A percentile compares a stretch with the other conserved stretches of the same genome.
Evolutionary conservation across 2,888 invertebrate species (phyloP).

Genomic region (Hyposoter didymator): DNA sequence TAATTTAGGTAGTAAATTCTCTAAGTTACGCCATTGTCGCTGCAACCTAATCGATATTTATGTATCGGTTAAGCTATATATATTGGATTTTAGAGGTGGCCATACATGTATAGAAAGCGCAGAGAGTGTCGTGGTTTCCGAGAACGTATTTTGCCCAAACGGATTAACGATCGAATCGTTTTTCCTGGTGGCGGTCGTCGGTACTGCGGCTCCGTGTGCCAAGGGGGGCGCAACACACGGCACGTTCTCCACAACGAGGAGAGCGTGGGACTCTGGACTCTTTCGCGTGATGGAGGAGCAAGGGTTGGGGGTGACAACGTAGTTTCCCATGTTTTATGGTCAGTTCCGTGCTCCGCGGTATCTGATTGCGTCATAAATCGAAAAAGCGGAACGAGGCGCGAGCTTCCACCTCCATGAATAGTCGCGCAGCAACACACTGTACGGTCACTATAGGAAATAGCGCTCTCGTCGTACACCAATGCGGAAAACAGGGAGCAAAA

Average conservation of each 20-base stretch:
- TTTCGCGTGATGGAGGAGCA: constrained; percentile 39
- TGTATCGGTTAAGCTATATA: constrained; percentile 3
- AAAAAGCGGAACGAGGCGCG: constrained; percentile 69
- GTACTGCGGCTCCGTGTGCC: neutral
- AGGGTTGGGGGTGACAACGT: constrained; percentile 78
- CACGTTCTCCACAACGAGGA: constrained; percentile 48
- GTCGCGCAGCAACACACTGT: constrained; percentile 37
- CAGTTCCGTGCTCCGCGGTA: constrained; percentile 80
- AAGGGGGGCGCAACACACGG: constrained; percentile 44
- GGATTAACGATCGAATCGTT: constrained; percentile 67
- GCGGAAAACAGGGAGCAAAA: neutral
- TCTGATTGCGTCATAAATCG: constrained; percentile 82
- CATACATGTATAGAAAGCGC: neutral
- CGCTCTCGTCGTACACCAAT: neutral
- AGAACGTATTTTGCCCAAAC: constrained; percentile 66
- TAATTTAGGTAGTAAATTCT: constrained; percentile 13
- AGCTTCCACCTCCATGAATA: constrained; percentile 58
- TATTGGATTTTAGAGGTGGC: constrained; percentile 3
- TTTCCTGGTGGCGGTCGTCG: constrained; percentile 49
- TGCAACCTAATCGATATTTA: neutral
- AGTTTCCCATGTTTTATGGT: constrained; percentile 81
- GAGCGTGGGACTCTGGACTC: constrained; percentile 26
- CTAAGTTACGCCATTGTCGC: neutral
- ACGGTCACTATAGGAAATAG: constrained; percentile 23
- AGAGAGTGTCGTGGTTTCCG: constrained; percentile 56